Evolutionary conservation across 1,140 invertebrate genomes (phyloP), one percentile per base, ranked within the genome.

Genomic region (Phymorhynchus buccinoides): DNA sequence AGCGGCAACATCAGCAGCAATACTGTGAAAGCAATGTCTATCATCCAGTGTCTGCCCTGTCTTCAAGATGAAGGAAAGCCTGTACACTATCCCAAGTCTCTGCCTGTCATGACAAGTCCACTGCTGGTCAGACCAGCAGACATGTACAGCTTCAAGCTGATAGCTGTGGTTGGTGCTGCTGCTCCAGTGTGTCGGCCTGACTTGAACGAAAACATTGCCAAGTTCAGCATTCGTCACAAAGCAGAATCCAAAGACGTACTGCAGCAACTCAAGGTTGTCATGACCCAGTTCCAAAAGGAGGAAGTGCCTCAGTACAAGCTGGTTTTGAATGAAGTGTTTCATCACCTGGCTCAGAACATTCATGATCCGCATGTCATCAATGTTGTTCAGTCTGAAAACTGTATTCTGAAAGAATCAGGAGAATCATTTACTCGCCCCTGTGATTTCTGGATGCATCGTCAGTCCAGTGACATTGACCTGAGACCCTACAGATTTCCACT

Each of bases 371-470:
- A 7, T 30, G 41, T 83, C 66, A n/a, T 37, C 35, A 30, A 66
- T 12, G 12, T n/a, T 71, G 3, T 83, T 4, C 35, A 71, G 66
- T 6, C 14, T 1, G 62, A 66, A 32, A 66, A 71, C 16, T 83
- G 81, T 44, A 41, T 83, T 22, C 62, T 83, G 0, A 62, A 30
- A 18, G 81, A 83, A 35, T 83, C 81, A 12, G 62, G 41, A 73
- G 62, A 30, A 14, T 22, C 16, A 3, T 83, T 83, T 83, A 66
- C n/a, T 32, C 0, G 22, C 22, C 48, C 85, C 41, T 35, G 84
- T n/a, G 35, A 56, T 41, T 75, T 88, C 32, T 85, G 75, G 48
- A 78, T 84, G 32, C 32, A 79, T 30, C n/a, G n/a, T 16, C n/a
- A 52, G 32, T 1, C 22, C 6, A 42, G 22, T 30, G 83, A 84